These are phyloP conservation scores for Crambe crambe DNA, from an alignment of 37 sponge, comb jelly and placozoan species.

Conservation along the genomic window DNA sequence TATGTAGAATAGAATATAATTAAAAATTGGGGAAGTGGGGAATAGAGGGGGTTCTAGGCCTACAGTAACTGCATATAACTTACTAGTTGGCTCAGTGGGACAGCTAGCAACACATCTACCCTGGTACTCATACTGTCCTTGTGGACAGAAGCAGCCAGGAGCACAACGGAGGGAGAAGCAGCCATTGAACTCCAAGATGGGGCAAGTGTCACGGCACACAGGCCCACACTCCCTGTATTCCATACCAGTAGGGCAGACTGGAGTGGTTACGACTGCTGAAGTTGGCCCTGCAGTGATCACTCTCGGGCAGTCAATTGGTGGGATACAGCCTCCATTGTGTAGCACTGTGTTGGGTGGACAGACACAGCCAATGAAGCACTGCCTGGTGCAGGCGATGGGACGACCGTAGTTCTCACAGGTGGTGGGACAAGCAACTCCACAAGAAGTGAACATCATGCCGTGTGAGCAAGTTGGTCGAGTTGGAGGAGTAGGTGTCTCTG, in stretches of 20 bases:
- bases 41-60: no score
- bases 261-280: not conserved
- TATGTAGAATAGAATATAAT: no score
- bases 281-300: not conserved
- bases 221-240: not conserved
- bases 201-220: not conserved
- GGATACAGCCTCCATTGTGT: conserved; percentile 11
- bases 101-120: not conserved
- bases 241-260: not conserved
- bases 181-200: not conserved
- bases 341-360: not conserved
- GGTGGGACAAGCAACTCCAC: conserved; percentile 21
- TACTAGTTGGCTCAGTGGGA: not conserved
- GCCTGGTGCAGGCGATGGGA: not conserved
- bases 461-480: not conserved
- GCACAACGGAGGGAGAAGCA: not conserved
- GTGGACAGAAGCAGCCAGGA: conserved; percentile 2
- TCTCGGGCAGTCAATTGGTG: not conserved
- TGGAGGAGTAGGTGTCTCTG: not conserved
- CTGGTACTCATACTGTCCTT: not conserved
- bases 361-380: conserved; percentile 9
- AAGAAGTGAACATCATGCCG: not conserved
- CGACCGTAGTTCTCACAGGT: conserved; percentile 3
- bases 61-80: no score
- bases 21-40: no score